Evolutionary conservation across 1,140 invertebrate genomes (phyloP), one percentile per base, ranked within the genome.

Genomic region (Heliconius nattereri): DNA sequence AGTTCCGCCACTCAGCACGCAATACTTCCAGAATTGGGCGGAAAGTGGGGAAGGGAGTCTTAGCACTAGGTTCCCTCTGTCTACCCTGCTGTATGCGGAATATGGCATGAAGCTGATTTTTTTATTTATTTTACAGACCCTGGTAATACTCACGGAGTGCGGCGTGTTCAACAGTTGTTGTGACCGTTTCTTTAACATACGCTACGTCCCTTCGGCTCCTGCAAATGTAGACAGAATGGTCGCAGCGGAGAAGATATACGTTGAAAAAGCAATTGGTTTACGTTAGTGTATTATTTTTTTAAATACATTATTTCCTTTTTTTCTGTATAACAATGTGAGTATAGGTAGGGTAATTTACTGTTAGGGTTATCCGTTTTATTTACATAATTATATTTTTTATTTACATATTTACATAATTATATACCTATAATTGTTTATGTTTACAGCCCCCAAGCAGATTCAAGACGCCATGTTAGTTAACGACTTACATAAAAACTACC

Each of bases 401-500:
- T n/a, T n/a, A n/a, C n/a, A n/a, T n/a, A n/a, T n/a, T n/a, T n/a
- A n/a, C n/a, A n/a, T n/a, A n/a, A n/a, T n/a, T n/a, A 7, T 35
- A 35, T 35, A 35, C 6, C 32, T 35, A 26, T 66, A 66, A 26
- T 26, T 29, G 11, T 66, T 29, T 76, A 20, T 78, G 26, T 52
- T 82, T 74, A 32, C 84, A 91, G 90, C 86, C 1, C 76, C 77
- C 13, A 71, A 85, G 9, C 80, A 88, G 29, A 93, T 92, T 16
- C 81, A 80, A 9, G 91, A 94, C n/a, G 84, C 89, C 52, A 83
- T 92, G 86, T 76, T 94, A 29, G 86, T 89, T 2, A 74, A 88
- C 77, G 82, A 91, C 23, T 23, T 94, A 1, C 89, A 92, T 82
- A 94, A 94, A 84, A 89, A 83, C 23, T 94, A 93, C 84, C 26